Conservation (phyloP, 2,797 vertebrate species). For the Hemitrygon akajei region DNA sequence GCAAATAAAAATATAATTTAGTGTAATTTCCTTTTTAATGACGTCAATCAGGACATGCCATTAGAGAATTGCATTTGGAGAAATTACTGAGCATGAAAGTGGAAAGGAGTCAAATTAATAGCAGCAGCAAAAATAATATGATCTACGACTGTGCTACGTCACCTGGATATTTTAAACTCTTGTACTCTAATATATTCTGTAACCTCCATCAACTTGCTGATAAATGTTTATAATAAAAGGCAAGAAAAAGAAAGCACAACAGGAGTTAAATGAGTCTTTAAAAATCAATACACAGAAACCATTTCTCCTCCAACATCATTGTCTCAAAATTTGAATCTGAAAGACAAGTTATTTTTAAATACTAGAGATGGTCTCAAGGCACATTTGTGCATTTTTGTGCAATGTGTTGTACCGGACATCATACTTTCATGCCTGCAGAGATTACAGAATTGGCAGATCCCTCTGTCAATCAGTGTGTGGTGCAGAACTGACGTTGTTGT, state of each 20-base stretch:
- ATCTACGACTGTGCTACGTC: neutral
- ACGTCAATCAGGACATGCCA: neutral
- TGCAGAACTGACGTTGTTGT: too few species aligned
- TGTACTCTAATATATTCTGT: neutral
- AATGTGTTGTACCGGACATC: too few species aligned
- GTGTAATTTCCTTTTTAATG: neutral
- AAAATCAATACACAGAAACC: neutral
- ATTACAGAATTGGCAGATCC: too few species aligned
- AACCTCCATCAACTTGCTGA: neutral
- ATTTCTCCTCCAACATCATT: neutral
- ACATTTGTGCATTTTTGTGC: too few species aligned
- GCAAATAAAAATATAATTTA: neutral
- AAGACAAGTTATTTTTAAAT: too few species aligned
- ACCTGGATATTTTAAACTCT: too few species aligned
- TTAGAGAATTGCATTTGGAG: neutral
- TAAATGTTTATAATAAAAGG: neutral
- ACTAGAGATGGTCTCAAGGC: too few species aligned
- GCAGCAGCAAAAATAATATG: neutral
- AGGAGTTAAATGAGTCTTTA: neutral
- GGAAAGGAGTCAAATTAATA: neutral
- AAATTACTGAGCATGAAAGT: neutral
- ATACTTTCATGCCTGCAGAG: too few species aligned
- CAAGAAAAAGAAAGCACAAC: neutral
- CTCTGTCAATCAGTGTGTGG: too few species aligned
- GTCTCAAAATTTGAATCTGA: too few species aligned